Conservation (phyloP, 2,113 vertebrate species). For the Solea senegalensis region DNA sequence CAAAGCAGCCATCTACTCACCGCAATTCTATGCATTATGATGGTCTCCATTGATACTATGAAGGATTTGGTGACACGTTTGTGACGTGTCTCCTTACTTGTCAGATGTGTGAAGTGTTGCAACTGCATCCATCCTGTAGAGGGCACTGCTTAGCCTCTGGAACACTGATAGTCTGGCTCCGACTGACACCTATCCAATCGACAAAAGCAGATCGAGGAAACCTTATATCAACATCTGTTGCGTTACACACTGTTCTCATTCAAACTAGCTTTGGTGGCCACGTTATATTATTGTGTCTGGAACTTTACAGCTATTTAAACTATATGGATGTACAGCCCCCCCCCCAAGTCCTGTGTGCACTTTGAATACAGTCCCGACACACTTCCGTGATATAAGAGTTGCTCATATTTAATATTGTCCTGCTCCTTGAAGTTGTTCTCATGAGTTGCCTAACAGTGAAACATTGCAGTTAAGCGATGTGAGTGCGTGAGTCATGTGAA, state of each 20-base stretch:
- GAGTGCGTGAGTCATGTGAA: constrained; percentile 43
- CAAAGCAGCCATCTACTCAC: constrained; percentile 20
- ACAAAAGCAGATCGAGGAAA: constrained; percentile 39
- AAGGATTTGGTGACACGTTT: constrained; percentile 51
- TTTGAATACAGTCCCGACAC: constrained; percentile 60
- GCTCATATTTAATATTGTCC: constrained; percentile 54
- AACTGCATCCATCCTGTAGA: constrained; percentile 72
- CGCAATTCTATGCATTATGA: constrained; percentile 37
- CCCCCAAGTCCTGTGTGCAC: constrained; percentile 51
- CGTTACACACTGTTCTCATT: constrained; percentile 36
- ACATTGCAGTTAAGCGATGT: constrained; percentile 12
- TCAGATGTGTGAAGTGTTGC: constrained; percentile 80
- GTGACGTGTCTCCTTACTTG: constrained; percentile 54
- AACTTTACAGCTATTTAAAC: constrained; percentile 41
- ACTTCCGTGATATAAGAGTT: constrained; percentile 59
- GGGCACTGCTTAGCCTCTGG: constrained; percentile 66
- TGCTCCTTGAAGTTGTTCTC: constrained; percentile 42
- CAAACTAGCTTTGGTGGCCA: constrained; percentile 40
- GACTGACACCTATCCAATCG: constrained; percentile 40
- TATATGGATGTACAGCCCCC: constrained; percentile 47
- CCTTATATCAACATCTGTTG: constrained; percentile 31
- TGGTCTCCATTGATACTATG: constrained; percentile 42
- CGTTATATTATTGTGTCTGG: constrained; percentile 47
- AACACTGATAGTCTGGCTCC: constrained; percentile 78
- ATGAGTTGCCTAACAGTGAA: constrained; percentile 48